These are phyloP conservation scores for Eudasyphora cyanicolor DNA, from an alignment of 2,888 invertebrate species.

Conservation along the genomic window DNA sequence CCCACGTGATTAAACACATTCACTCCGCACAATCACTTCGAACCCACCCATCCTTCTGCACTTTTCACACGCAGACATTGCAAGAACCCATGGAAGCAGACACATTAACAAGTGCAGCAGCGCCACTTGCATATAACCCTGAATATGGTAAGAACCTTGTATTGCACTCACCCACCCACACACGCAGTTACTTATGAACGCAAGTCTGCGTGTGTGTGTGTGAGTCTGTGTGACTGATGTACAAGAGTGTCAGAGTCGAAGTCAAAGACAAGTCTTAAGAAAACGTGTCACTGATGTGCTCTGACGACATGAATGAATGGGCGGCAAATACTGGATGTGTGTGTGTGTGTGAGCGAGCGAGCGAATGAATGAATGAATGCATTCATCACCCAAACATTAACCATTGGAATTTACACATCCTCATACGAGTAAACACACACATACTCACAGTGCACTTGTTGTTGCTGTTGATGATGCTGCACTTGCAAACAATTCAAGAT, in stretches of 20 bases:
- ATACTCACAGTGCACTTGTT: neutral
- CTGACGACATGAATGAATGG: slow-evolving; percentile 52
- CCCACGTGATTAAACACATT: slow-evolving; percentile 64
- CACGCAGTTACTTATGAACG: too few relatives aligned
- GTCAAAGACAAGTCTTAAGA: slow-evolving; percentile 24
- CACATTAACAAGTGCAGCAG: slow-evolving; percentile 62
- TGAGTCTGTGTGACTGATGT: neutral
- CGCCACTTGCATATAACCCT: slow-evolving; percentile 64
- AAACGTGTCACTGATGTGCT: slow-evolving; percentile 61
- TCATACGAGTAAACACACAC: neutral
- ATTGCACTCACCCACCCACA: neutral
- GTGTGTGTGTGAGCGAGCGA: too few relatives aligned
- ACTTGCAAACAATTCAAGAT: neutral
- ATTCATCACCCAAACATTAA: slow-evolving; percentile 38
- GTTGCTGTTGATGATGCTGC: slow-evolving; percentile 15
- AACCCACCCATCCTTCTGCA: neutral
- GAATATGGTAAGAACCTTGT: slow-evolving; percentile 46
- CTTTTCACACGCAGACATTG: slow-evolving; percentile 21
- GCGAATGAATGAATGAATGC: slow-evolving; percentile 35
- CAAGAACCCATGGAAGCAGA: slow-evolving; percentile 30
- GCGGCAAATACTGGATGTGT: too few relatives aligned
- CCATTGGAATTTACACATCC: too few relatives aligned
- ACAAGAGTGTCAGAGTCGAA: neutral
- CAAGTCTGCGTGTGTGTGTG: neutral
- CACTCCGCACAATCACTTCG: slow-evolving; percentile 22